phyloP scores from a whole-genome alignment of 2,113 vertebrate genomes.

The Corydoras maculifer region DNA sequence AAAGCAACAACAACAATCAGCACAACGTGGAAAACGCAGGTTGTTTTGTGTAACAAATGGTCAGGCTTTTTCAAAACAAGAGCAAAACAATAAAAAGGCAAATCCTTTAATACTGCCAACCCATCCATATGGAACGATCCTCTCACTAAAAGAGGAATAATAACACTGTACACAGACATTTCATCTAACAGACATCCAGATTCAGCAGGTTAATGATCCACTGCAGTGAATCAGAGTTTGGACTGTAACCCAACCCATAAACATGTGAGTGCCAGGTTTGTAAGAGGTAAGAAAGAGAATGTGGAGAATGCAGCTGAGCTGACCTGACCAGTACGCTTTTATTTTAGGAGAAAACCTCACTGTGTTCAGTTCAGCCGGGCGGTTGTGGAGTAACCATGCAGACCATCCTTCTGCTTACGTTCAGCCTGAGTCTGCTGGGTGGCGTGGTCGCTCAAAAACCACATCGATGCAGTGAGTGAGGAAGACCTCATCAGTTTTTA shows the following conservation, averaged over 20 bases:
- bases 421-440: constrained; percentile 27
- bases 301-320: background rate
- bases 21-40: too few species aligned
- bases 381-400: constrained; percentile 27
- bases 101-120: too few species aligned
- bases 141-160: too few species aligned
- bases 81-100: too few species aligned
- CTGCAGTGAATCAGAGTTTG: background rate
- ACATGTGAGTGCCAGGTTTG: background rate
- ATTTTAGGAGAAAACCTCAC: background rate
- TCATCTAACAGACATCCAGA: background rate
- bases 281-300: constrained; percentile 1
- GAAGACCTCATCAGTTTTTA: too few species aligned
- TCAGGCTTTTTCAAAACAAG: too few species aligned
- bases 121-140: too few species aligned
- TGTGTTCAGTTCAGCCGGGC: background rate
- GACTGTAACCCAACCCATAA: background rate
- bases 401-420: constrained; percentile 7
- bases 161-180: background rate
- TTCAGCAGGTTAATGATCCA: constrained; percentile 10
- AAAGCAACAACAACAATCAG: too few species aligned
- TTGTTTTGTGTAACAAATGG: too few species aligned
- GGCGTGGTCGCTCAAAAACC: constrained; percentile 26
- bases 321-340: constrained; percentile 3
- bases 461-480: constrained; percentile 46